Conservation (phyloP, 1,140 invertebrate genomes). For the Oncopeltus fasciatus region DNA sequence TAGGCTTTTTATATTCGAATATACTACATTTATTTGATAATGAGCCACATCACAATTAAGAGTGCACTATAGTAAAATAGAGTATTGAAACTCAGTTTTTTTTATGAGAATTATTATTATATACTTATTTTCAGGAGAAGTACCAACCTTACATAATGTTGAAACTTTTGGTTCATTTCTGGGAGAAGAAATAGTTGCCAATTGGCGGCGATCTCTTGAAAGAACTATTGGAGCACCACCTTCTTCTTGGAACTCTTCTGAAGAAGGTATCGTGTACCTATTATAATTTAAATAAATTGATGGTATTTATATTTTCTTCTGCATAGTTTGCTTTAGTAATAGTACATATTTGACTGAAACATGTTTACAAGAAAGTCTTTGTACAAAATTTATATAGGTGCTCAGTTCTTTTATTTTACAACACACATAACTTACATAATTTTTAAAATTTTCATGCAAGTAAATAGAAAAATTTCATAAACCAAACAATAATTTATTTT, state of each 20-base stretch:
- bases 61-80: too few relatives aligned
- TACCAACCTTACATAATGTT: slow-evolving; percentile 46
- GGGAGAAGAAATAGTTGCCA: slow-evolving; percentile 61
- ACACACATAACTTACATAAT: not conserved
- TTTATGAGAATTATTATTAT: too few relatives aligned
- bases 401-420: too few relatives aligned
- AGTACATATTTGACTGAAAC: too few relatives aligned
- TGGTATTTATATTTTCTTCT: not conserved
- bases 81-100: too few relatives aligned
- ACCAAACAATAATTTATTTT: not conserved
- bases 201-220: slow-evolving; percentile 57
- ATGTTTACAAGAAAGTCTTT: too few relatives aligned
- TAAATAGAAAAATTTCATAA: not conserved
- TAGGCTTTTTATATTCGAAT: too few relatives aligned
- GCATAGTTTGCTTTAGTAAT: too few relatives aligned
- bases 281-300: not conserved
- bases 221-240: slow-evolving; percentile 39
- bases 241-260: slow-evolving; percentile 4
- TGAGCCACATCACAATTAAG: too few relatives aligned
- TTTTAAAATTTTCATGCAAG: not conserved
- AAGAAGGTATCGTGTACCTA: slow-evolving; percentile 3
- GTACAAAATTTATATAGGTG: too few relatives aligned
- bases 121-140: slow-evolving; percentile 15
- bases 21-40: too few relatives aligned
- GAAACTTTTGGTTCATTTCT: slow-evolving; percentile 53